Evolutionary conservation across 2,797 vertebrate species (phyloP).

Genomic region (Chelmon rostratus): DNA sequence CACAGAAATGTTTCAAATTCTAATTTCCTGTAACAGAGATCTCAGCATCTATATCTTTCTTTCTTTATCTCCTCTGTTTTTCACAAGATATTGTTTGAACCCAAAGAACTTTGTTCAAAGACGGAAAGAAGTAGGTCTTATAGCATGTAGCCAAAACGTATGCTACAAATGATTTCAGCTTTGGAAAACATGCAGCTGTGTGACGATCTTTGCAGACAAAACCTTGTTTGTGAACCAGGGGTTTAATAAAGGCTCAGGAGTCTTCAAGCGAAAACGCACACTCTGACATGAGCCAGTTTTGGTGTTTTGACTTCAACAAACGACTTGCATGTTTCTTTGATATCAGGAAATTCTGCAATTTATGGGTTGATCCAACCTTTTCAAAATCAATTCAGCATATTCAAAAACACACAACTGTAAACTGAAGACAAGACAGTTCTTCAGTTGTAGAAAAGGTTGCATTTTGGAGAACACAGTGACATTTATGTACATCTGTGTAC

Average conservation of each 20-base stretch:
- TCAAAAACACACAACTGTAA: neutral
- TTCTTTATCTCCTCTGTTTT: slow-evolving; percentile 1
- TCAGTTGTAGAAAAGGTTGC: neutral
- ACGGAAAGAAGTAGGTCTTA: neutral
- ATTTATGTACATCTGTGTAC: neutral
- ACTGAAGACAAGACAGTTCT: neutral
- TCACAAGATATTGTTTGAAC: neutral
- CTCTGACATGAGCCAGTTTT: slow-evolving; percentile 4
- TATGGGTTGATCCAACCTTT: neutral
- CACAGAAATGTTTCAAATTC: neutral
- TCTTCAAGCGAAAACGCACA: slow-evolving; percentile 8
- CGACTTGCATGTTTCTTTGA: neutral
- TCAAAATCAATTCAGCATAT: neutral
- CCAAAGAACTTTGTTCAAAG: slow-evolving; percentile 4
- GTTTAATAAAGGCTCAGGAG: neutral
- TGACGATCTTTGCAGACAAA: neutral
- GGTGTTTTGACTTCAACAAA: neutral
- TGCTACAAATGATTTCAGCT: neutral
- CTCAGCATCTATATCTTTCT: neutral
- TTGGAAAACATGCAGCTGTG: neutral
- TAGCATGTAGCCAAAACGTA: neutral
- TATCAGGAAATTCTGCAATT: neutral
- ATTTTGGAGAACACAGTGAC: neutral
- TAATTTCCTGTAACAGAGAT: neutral
- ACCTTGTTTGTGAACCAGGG: neutral